Conservation (phyloP, 2,113 vertebrate species). For the Daboia siamensis region DNA sequence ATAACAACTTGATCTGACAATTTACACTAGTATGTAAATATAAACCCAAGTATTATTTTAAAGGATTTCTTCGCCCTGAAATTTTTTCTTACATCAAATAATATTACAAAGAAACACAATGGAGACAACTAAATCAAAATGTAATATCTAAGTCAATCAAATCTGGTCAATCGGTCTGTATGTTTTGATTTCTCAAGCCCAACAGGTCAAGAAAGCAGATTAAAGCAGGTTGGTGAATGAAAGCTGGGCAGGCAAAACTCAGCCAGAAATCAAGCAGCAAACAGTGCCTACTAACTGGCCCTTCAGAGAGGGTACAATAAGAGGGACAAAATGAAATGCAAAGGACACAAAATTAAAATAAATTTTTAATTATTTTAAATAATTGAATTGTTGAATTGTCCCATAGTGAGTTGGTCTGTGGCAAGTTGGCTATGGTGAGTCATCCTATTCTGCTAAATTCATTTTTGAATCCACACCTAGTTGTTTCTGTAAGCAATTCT, state of each 20-base stretch:
- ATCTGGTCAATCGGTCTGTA: not conserved
- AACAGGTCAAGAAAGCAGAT: not conserved
- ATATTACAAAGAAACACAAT: no score
- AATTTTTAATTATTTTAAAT: no score
- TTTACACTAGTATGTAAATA: no score
- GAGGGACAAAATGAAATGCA: no score
- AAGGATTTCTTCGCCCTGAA: not conserved
- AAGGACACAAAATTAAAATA: no score
- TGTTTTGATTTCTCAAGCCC: not conserved
- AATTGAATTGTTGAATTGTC: no score
- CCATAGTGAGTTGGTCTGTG: no score
- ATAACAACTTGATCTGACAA: not conserved
- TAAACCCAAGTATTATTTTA: not conserved
- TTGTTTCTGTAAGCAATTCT: no score
- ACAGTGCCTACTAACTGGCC: no score
- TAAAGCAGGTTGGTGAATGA: not conserved
- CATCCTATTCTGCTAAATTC: no score
- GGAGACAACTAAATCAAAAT: not conserved
- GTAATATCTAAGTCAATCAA: not conserved
- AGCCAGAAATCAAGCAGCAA: not conserved
- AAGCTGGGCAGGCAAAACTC: not conserved
- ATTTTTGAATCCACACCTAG: no score
- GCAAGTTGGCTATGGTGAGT: no score
- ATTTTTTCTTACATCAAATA: not conserved
- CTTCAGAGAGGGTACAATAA: not conserved